phyloP scores from a whole-genome alignment of 2,797 vertebrate genomes.

The Rhinophrynus dorsalis region DNA sequence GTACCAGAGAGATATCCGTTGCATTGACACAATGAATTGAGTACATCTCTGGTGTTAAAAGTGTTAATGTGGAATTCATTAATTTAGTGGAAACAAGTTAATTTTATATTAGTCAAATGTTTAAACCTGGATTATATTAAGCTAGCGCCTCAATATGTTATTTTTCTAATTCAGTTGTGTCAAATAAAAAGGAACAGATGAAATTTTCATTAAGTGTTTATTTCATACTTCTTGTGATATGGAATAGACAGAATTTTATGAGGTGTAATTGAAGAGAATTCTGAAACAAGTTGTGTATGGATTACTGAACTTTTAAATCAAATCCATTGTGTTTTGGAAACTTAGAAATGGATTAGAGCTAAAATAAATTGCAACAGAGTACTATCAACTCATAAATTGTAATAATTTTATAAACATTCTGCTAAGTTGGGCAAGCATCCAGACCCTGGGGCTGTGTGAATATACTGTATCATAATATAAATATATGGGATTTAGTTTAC shows the following conservation, averaged over 20 bases:
- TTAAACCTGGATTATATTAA: slow-evolving; percentile 47
- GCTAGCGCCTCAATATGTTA: slow-evolving; percentile 57
- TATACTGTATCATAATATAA: slow-evolving; percentile 50
- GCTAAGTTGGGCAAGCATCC: slow-evolving; percentile 49
- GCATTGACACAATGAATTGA: too few relatives aligned
- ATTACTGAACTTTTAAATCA: slow-evolving; percentile 71
- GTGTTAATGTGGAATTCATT: too few relatives aligned
- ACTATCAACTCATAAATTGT: slow-evolving; percentile 64
- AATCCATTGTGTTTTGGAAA: slow-evolving; percentile 67
- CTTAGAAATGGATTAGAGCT: slow-evolving; percentile 64
- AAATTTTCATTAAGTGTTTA: slow-evolving; percentile 64
- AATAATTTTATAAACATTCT: slow-evolving; percentile 70
- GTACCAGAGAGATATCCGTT: too few relatives aligned
- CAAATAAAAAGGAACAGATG: slow-evolving; percentile 58
- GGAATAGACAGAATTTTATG: slow-evolving; percentile 66
- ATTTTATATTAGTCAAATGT: slow-evolving; percentile 29
- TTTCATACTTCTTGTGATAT: slow-evolving; percentile 61
- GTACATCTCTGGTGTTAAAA: too few relatives aligned
- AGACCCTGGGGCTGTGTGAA: slow-evolving; percentile 54
- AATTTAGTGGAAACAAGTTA: neutral
- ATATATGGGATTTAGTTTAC: slow-evolving; percentile 56
- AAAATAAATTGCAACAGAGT: slow-evolving; percentile 63
- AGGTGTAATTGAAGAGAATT: slow-evolving; percentile 61
- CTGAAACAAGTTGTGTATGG: slow-evolving; percentile 63
- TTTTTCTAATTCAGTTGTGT: slow-evolving; percentile 56